Evolutionary conservation across 2,797 vertebrate species (phyloP).

Genomic region (Erpetoichthys calabaricus): DNA sequence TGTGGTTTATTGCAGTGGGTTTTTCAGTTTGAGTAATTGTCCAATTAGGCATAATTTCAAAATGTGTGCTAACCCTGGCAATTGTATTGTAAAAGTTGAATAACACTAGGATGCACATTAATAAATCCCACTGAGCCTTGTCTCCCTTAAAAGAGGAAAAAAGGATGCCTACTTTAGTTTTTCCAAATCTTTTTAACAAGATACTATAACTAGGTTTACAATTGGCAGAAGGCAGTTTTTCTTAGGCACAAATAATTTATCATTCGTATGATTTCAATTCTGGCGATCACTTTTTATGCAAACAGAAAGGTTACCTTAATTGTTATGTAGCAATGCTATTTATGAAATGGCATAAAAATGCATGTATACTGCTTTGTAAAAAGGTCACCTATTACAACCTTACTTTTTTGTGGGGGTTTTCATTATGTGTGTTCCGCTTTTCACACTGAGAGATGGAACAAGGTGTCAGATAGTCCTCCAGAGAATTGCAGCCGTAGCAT

Average conservation of each 20-base stretch:
- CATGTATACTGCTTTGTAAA: conserved; percentile 48
- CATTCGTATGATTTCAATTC: conserved; percentile 56
- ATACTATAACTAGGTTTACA: conserved; percentile 60
- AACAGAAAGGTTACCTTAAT: conserved; percentile 65
- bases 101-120: conserved; percentile 81
- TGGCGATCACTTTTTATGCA: conserved; percentile 59
- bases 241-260: conserved; percentile 56
- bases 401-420: conserved; percentile 35
- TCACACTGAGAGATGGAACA: conserved; percentile 33
- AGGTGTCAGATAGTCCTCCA: conserved; percentile 27
- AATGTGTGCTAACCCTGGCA: conserved; percentile 77
- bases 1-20: conserved; percentile 87
- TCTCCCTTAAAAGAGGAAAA: conserved; percentile 62
- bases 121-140: conserved; percentile 95
- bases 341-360: conserved; percentile 55
- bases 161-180: conserved; percentile 73
- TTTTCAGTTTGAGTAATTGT: conserved; percentile 99
- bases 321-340: conserved; percentile 66
- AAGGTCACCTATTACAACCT: conserved; percentile 59
- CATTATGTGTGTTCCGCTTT: conserved; percentile 32
- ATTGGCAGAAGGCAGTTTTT: conserved; percentile 41
- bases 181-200: conserved; percentile 73
- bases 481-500: conserved; percentile 28
- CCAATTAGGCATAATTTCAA: conserved; percentile 99
- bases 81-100: conserved; percentile 74